Evolutionary conservation across 2,113 vertebrate genomes (phyloP).

Genomic region (Prunella himalayana): DNA sequence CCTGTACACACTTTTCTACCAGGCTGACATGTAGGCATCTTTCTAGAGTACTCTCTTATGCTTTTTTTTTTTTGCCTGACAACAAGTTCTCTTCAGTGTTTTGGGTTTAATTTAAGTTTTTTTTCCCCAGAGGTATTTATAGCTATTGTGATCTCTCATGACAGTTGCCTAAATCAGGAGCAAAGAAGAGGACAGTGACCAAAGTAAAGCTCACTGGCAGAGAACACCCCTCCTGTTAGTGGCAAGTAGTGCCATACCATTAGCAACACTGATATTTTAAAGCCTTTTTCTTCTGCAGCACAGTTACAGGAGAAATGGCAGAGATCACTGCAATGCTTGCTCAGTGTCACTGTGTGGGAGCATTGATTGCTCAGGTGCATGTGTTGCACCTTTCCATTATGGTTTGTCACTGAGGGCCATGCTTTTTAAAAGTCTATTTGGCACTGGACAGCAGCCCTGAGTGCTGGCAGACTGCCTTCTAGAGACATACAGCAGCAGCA

Average conservation of each 20-base stretch:
- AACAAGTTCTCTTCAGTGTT: neutral
- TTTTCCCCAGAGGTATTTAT: neutral
- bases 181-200: neutral
- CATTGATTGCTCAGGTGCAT: neutral
- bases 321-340: neutral
- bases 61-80: neutral
- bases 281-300: neutral
- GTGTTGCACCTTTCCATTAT: neutral
- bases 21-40: neutral
- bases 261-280: neutral
- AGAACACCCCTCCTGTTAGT: neutral
- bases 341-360: fast-evolving
- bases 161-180: neutral
- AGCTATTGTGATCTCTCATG: neutral
- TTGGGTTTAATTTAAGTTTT: neutral
- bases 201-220: neutral
- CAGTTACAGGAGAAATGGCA: neutral
- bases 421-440: neutral
- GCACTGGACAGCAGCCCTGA: neutral
- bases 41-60: neutral
- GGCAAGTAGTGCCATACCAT: neutral
- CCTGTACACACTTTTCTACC: neutral
- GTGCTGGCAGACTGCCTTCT: slow-evolving; percentile 18
- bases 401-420: neutral
- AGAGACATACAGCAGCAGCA: slow-evolving; percentile 1